Percentiles rank a stretch among this genome's conserved stretches.
Evolutionary conservation across 2,888 invertebrate genomes (phyloP).

Genomic region (Chloroclysta siterata): DNA sequence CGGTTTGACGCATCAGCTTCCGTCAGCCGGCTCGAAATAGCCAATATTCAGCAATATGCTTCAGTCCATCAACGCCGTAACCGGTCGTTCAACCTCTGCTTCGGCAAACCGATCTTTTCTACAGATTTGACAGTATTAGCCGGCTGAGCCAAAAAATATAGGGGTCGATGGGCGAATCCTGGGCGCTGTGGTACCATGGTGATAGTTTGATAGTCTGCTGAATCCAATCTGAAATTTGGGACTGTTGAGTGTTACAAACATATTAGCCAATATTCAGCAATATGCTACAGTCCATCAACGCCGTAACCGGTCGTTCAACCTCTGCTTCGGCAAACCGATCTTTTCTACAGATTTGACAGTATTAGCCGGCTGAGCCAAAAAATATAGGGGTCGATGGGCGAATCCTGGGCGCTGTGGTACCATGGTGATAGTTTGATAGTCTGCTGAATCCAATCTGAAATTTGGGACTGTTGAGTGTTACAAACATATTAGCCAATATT

Average conservation of each 20-base stretch:
- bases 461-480: no score
- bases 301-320: conserved; percentile 8
- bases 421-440: no score
- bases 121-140: background rate
- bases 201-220: no score
- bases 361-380: background rate
- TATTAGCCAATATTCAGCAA: conserved; percentile 33
- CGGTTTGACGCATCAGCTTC: conserved; percentile 43
- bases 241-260: no score
- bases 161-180: background rate
- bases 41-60: conserved; percentile 23
- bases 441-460: no score
- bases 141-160: background rate
- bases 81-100: background rate
- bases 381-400: background rate
- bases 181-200: no score
- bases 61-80: conserved; percentile 2
- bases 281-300: conserved; percentile 3
- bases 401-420: no score
- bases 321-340: background rate
- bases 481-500: conserved; percentile 35
- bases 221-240: no score
- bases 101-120: background rate
- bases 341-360: background rate
- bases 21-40: conserved; percentile 40